Base-by-base conservation (phyloP, 2,888 invertebrate genomes). In the Hydriomena furcata region DNA sequence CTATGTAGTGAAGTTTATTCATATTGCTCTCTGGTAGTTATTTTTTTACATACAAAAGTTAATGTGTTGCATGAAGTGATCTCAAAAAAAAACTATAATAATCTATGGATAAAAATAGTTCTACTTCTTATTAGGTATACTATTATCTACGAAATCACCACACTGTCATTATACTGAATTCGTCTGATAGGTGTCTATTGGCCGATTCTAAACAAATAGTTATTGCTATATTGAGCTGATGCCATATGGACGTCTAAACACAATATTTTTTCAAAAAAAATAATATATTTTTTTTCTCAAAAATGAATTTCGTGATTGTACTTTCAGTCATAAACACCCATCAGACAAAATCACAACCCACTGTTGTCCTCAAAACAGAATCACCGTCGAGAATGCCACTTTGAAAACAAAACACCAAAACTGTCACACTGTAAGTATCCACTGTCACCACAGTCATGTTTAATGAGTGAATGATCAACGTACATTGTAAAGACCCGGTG, bases 401-500 rank as follows among this genome's bases (percentile, higher is more conserved):
- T 23, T 7, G 11, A 42, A 55, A 57, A 43, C 0, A 52, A 32
- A 37, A 52, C 42, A 52, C 42, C 37, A 43, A 52, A 52, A 48
- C 23, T 49, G 35, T 44, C 45, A 50, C 23, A 48, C 35, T 42
- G 13, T 35, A 32, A 50, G 4, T 3, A 17, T 17, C 11, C 11
- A 23, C 35, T 6, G 12, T 20, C 43, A 44, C 43, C 27, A 40
- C 31, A 49, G 7, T 7, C n/a, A 36, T 23, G 27, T 6, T 44
- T 24, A 5, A 59, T 57, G 52, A 60, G 54, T 63, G 60, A 49
- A 57, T 60, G 58, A 61, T 79, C 52, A 86, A 71, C 91, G 91
- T 56, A 89, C 83, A 82, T 89, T 91, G 83, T 91, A 91, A 78
- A 91, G 82, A 84, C 92, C 93, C 75, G 93, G 93, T 85, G 92